Evolutionary conservation across 2,888 invertebrate species (phyloP).

Genomic region (Chromoteleia sp.): DNA sequence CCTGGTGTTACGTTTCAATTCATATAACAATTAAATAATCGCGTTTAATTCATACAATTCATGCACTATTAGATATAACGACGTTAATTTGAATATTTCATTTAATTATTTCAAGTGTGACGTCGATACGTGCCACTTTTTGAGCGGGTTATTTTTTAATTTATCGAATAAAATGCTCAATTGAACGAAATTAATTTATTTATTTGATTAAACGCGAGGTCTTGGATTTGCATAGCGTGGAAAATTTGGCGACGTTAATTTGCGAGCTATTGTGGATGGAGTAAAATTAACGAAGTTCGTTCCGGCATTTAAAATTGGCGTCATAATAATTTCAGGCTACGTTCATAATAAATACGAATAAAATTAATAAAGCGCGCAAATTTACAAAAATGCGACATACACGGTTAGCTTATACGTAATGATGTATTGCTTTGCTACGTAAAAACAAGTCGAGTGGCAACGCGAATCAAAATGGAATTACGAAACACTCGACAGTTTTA

Average conservation of each 20-base stretch:
- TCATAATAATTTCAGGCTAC: constrained; percentile 45
- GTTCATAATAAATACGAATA: constrained; percentile 48
- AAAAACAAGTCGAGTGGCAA: constrained; percentile 59
- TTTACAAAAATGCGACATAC: constrained; percentile 31
- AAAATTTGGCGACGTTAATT: constrained; percentile 55
- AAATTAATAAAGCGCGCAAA: constrained; percentile 46
- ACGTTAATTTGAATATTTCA: constrained; percentile 65
- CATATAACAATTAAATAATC: constrained; percentile 62
- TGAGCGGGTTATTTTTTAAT: constrained; percentile 44
- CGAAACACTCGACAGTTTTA: constrained; percentile 60
- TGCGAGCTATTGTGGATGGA: constrained; percentile 39
- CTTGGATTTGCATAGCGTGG: constrained; percentile 34
- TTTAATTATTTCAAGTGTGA: constrained; percentile 52
- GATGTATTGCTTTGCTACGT: constrained; percentile 59
- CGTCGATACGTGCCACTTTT: constrained; percentile 39
- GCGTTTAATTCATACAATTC: constrained; percentile 62
- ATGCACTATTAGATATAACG: constrained; percentile 48
- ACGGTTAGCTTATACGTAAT: constrained; percentile 45
- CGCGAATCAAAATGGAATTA: constrained; percentile 58
- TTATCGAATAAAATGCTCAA: constrained; percentile 49
- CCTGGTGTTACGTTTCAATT: constrained; percentile 57
- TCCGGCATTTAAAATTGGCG: constrained; percentile 40
- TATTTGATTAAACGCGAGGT: constrained; percentile 41
- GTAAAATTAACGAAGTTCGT: constrained; percentile 50
- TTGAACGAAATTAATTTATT: constrained; percentile 46